Evolutionary conservation across 2,113 vertebrate genomes (phyloP).

Genomic region (Coturnix japonica): DNA sequence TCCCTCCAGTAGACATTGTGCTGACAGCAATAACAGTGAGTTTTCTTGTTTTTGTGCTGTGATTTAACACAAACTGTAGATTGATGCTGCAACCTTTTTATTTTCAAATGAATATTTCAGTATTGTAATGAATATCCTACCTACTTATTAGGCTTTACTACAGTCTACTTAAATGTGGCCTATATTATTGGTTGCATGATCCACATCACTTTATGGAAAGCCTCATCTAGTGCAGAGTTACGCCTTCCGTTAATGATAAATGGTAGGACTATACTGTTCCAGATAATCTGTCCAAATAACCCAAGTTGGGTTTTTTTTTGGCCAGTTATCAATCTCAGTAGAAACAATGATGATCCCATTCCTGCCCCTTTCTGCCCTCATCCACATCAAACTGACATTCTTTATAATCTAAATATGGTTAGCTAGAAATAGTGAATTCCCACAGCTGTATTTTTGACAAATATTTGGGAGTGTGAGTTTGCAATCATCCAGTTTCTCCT

Average conservation of each 20-base stretch:
- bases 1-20: too few species aligned
- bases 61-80: not conserved
- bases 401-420: slow-evolving; percentile 28
- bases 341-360: not conserved
- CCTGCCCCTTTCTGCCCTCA: slow-evolving; percentile 14
- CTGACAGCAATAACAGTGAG: not conserved
- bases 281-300: slow-evolving; percentile 18
- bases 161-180: not conserved
- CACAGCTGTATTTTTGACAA: not conserved
- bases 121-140: not conserved
- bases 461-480: not conserved
- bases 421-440: slow-evolving; percentile 36
- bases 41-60: not conserved
- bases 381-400: not conserved
- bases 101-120: not conserved
- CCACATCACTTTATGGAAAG: not conserved
- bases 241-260: not conserved
- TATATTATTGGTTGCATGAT: not conserved
- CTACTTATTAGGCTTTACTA: not conserved
- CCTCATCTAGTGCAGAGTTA: not conserved
- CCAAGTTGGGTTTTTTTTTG: not conserved
- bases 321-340: not conserved
- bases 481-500: not conserved
- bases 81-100: not conserved
- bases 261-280: not conserved